Base-by-base conservation (phyloP, 2,113 vertebrate genomes). In the Myiozetetes cayanensis region DNA sequence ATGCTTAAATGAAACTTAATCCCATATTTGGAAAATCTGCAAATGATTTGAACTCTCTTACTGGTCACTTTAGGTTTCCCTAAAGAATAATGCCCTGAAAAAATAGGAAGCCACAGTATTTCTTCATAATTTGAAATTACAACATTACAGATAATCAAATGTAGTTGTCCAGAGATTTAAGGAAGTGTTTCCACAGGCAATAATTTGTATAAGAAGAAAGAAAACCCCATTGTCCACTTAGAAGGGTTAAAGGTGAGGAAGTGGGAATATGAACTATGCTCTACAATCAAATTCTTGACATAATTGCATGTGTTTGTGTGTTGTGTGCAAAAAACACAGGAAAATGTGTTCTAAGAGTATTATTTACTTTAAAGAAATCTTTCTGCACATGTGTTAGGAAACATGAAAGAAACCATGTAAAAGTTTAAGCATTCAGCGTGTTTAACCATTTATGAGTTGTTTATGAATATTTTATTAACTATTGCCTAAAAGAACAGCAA, bases 391-490 rank as follows among this genome's bases (percentile, higher is more conserved):
- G 17, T 39, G 49, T 94, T 78, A 47, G 67, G 50, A 89, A 96
- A 75, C 5, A 35, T 67, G 35, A 77, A 89, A 85, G 66, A 93
- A 92, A 86, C 55, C 53, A 18, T 50, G 47, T 79, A 84, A 79
- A 96, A 95, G 79, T 84, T 95, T 73, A 44, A 83, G 43, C 46
- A 90, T 92, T 96, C 72, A 84, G 46, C 75, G 63, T 49, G 7
- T 96, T 97, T 97, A 96, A 89, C 87, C 87, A 95, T 96, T 97
- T 96, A 90, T 92, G 86, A 97, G 83, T 87, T 72, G 73, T 39
- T 93, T 89, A 96, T 97, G 93, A 96, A 97, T 98, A 96, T 97
- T 97, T 96, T 90, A 97, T 94, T 78, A 92, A 89, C 92, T 43
- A 35, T 52, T 94, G 86, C 70, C 94, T 89, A 94, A 96, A 85